Conservation (phyloP, 2,888 invertebrate genomes). For the Phasia obesa region DNA sequence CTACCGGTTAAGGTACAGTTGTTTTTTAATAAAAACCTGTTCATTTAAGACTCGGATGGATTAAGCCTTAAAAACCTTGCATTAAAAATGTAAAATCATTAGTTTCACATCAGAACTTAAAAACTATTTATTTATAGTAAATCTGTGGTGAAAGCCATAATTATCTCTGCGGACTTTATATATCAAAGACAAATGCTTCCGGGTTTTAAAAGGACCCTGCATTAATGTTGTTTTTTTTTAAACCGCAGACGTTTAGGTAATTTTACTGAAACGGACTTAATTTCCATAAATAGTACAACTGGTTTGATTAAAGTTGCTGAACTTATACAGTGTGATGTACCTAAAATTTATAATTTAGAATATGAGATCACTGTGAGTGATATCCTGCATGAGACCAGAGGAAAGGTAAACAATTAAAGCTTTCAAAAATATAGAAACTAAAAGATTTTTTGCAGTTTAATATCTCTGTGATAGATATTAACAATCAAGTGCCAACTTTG, state of each 20-base stretch:
- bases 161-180: no score
- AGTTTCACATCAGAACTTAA: no score
- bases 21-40: no score
- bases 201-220: no score
- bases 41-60: no score
- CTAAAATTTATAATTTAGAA: slow-evolving; percentile 82
- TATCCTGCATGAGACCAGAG: slow-evolving; percentile 77
- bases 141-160: no score
- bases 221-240: no score
- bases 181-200: no score
- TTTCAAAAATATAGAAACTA: no score
- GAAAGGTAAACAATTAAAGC: slow-evolving; percentile 78
- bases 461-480: slow-evolving; percentile 85
- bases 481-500: slow-evolving; percentile 84
- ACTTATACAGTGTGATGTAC: slow-evolving; percentile 85
- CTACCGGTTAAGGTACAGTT: slow-evolving; percentile 83
- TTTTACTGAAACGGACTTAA: slow-evolving; percentile 82
- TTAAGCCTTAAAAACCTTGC: no score
- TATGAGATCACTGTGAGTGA: slow-evolving; percentile 85
- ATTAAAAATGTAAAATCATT: no score
- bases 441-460: slow-evolving; percentile 82
- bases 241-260: slow-evolving; percentile 66
- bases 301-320: slow-evolving; percentile 84
- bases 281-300: slow-evolving; percentile 83
- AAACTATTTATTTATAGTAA: no score